These are phyloP conservation scores for Neomonachus schauinslandi DNA, from an alignment of 2,113 vertebrate species.

Conservation along the genomic window DNA sequence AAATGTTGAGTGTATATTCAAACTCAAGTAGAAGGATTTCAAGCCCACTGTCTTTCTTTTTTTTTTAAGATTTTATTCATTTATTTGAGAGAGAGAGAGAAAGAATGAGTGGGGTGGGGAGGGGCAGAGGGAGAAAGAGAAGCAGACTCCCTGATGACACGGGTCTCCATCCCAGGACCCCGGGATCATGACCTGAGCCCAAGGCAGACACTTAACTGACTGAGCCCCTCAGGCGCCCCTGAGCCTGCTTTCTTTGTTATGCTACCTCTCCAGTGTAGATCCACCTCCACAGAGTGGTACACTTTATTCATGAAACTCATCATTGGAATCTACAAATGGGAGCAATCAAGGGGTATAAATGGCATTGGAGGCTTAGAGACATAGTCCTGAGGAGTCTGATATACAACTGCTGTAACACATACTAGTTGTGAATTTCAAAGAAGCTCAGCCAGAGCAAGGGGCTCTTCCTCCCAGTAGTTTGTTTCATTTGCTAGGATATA, in stretches of 20 bases:
- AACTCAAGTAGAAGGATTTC: not conserved
- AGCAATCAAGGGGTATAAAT: not conserved
- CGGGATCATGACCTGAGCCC: not conserved
- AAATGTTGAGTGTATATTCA: not conserved
- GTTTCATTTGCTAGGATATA: not conserved
- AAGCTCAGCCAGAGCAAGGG: not conserved
- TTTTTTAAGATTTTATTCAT: too few species aligned
- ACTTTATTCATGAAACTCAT: not conserved
- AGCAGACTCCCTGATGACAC: too few species aligned
- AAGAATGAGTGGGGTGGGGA: too few species aligned
- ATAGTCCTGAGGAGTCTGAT: not conserved
- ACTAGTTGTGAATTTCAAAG: not conserved
- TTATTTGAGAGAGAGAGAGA: too few species aligned
- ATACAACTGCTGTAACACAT: not conserved
- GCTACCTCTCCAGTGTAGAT: not conserved
- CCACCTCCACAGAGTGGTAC: not conserved
- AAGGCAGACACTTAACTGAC: not conserved
- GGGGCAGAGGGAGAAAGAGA: too few species aligned
- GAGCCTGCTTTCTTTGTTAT: not conserved
- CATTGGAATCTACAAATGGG: not conserved
- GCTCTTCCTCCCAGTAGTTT: not conserved
- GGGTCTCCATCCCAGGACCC: not conserved
- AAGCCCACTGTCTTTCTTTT: not conserved
- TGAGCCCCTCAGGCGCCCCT: not conserved
- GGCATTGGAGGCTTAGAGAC: not conserved